These are phyloP conservation scores for Montipora foliosa DNA, from an alignment of 64 coral and sea anemone species.

Conservation along the genomic window DNA sequence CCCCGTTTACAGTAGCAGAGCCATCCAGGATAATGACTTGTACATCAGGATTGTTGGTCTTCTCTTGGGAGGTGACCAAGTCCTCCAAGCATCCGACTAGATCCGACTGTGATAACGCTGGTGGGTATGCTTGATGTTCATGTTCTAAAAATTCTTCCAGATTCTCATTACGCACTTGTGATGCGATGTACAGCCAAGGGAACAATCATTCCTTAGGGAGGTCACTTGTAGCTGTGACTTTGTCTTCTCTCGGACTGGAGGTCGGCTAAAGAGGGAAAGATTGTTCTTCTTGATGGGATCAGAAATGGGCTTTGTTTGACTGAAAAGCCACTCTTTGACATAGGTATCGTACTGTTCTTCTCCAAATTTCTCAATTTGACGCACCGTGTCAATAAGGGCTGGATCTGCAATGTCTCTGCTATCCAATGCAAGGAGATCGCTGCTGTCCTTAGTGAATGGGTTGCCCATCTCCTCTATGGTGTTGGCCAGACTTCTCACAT, in stretches of 20 bases:
- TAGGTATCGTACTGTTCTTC: constrained; percentile 8
- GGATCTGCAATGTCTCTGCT: constrained; percentile 41
- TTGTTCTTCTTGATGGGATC: no score
- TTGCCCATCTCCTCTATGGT: background rate
- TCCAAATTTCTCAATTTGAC: constrained; percentile 5
- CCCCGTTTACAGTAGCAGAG: constrained; percentile 62
- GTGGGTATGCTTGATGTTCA: constrained; percentile 30
- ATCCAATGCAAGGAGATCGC: constrained; percentile 29
- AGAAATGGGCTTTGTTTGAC: constrained; percentile 26
- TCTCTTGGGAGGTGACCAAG: constrained; percentile 9
- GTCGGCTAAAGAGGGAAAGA: no score
- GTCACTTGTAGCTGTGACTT: no score
- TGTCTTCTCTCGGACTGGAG: no score
- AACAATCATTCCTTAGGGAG: no score
- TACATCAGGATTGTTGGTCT: constrained; percentile 1
- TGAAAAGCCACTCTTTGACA: constrained; percentile 28
- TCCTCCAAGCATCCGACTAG: constrained; percentile 38
- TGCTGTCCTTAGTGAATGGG: background rate
- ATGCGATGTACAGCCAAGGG: no score
- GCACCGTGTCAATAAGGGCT: constrained; percentile 7
- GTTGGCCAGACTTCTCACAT: background rate
- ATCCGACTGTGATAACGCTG: constrained; percentile 42
- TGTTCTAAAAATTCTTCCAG: background rate
- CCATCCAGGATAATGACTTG: constrained; percentile 69
- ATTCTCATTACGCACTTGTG: background rate